Base-by-base conservation (phyloP, 2,888 invertebrate species). In the Cheilosia impressa region DNA sequence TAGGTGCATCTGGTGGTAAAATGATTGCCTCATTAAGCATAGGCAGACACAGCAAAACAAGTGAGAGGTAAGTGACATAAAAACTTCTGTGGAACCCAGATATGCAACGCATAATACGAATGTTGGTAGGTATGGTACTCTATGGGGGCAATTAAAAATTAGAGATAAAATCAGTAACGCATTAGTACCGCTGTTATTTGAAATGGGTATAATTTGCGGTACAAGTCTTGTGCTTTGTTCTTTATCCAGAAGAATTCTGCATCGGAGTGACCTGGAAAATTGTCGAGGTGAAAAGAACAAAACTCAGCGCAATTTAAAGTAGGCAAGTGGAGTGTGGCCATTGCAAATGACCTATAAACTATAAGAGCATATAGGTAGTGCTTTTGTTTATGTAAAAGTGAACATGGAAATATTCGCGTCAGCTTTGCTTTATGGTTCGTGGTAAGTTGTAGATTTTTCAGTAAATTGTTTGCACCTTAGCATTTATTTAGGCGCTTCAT, bases 121-220 rank as follows among this genome's bases (percentile, higher is more conserved):
- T 75, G 45, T 50, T 69, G 58, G n/a, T n/a, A n/a, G n/a, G n/a
- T n/a, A n/a, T n/a, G n/a, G 22, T 52, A 43, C 6, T 22, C 27
- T 65, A 10, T 57, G 50, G 24, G 45, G 19, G 60, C 69, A 84
- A 84, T 84, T 84, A 84, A 71, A 79, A 60, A 58, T 47, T 45
- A 27, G 47, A 83, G 78, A 73, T 73, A 69, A 66, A 72, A 84
- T 84, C 75, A 75, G 58, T 69, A 75, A 84, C 73, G 79, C 75
- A 84, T 83, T 83, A 45, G 57, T 62, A 66, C 75, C 66, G 31
- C 50, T 58, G 71, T 10, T 47, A 31, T 27, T 24, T 62, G 22
- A 52, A 84, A 65, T 79, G 75, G 60, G 84, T 79, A 45, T 79
- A 69, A 84, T 84, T 84, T 84, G 75, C 75, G 80, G 84, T 79